phyloP scores from a whole-genome alignment of 53 echinoderm and acorn worm genomes.

The Paracentrotus lividus region DNA sequence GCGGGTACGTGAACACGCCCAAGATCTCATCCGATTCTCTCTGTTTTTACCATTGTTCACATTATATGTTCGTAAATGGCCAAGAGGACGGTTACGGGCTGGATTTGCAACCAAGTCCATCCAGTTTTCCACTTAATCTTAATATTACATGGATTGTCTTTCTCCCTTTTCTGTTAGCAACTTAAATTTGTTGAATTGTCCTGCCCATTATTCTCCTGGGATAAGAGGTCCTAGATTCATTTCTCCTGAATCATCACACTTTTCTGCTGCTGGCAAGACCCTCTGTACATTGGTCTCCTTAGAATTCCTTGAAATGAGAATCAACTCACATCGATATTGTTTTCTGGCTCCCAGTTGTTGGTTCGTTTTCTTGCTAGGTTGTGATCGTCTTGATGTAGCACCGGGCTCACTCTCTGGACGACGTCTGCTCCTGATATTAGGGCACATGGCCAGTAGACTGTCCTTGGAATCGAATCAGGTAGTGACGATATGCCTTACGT shows the following conservation, averaged over 20 bases:
- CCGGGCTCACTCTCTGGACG: too few relatives aligned
- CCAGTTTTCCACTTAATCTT: neutral
- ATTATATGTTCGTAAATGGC: neutral
- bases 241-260: constrained; percentile 27
- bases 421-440: too few relatives aligned
- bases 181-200: neutral
- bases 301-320: too few relatives aligned
- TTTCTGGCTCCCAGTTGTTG: too few relatives aligned
- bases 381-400: too few relatives aligned
- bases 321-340: too few relatives aligned
- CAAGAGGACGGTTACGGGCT: neutral
- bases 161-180: neutral
- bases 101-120: neutral
- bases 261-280: neutral
- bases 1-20: neutral
- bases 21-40: constrained; percentile 15
- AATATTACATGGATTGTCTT: neutral
- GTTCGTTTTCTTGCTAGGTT: too few relatives aligned
- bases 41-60: constrained; percentile 17
- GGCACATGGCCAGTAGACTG: neutral
- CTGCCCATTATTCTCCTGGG: neutral
- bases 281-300: neutral
- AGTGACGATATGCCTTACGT: neutral
- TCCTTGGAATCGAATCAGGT: neutral
- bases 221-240: constrained; percentile 24